phyloP scores from a whole-genome alignment of 2,888 invertebrate species.

The Chloromyia formosa region DNA sequence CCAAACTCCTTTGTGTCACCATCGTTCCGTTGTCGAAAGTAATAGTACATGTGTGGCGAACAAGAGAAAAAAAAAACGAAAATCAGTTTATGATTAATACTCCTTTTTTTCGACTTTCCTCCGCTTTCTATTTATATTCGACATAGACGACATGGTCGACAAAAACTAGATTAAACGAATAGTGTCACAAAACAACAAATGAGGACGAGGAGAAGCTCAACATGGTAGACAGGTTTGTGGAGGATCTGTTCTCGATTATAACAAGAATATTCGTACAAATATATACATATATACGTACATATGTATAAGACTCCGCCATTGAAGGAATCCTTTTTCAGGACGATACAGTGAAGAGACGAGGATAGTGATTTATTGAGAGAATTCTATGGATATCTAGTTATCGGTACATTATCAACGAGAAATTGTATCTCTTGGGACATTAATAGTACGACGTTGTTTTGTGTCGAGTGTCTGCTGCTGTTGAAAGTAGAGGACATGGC shows the following conservation, averaged over 20 bases:
- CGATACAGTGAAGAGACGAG: not conserved
- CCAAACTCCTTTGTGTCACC: constrained; percentile 56
- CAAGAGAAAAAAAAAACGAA: not conserved
- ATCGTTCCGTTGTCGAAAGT: not conserved
- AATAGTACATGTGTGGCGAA: constrained; percentile 13
- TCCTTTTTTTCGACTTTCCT: constrained; percentile 14
- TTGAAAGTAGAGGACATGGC: constrained; percentile 4
- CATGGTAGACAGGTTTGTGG: constrained; percentile 1
- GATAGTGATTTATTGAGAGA: constrained; percentile 39
- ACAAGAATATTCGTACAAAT: not conserved
- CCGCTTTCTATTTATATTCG: constrained; percentile 21
- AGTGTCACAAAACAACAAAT: constrained; percentile 23
- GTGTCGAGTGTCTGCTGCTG: constrained; percentile 4
- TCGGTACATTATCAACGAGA: constrained; percentile 11
- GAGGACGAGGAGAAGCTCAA: not conserved
- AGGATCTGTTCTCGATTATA: constrained; percentile 31
- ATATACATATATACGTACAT: too few relatives aligned
- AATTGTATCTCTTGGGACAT: constrained; percentile 22
- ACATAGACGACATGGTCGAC: not conserved
- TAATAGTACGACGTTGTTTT: constrained; percentile 5
- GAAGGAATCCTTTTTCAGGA: not conserved
- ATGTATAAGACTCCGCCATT: too few relatives aligned
- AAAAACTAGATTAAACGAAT: constrained; percentile 39
- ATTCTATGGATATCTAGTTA: constrained; percentile 22
- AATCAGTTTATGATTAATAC: constrained; percentile 41